Evolutionary conservation across 2,888 invertebrate species (phyloP), one percentile per base, ranked within the genome.

Genomic region (Aphelenchoides bicaudatus): DNA sequence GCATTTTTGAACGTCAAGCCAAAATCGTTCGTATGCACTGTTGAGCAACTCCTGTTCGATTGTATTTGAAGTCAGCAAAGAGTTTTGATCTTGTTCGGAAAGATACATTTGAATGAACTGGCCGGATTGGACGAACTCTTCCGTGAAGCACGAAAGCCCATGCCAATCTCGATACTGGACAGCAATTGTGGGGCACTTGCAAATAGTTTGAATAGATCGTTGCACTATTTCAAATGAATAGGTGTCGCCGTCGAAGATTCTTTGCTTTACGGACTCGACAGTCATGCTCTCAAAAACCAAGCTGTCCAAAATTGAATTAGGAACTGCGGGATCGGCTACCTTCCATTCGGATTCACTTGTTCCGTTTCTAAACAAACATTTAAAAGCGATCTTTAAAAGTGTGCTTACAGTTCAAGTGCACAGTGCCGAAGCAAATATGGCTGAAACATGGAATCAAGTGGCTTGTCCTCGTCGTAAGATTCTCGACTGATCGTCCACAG

Each of bases 191-290:
- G 63, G 61, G 10, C 27, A 48, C 16, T 58, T 43, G 28, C 39
- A 61, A 19, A 39, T n/a, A 16, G 31, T 49, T 21, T 60, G 71
- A 23, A 73, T 60, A 2, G 75, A 74, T n/a, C 75, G 59, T 27
- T 58, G 53, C 2, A 75, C 73, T 25, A 73, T 65, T 25, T 72
- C 73, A 53, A 73, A 75, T 1, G 73, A 61, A 30, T 70, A 68
- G 21, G 58, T 47, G 46, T 75, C 75, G 4, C 67, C 69, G 50
- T 69, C 66, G 55, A 74, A 70, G 3, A 72, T 59, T 5, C 61
- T 51, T 1, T 69, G 54, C 43, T 61, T 47, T 34, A 61, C 50
- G 21, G 43, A 43, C 23, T 43, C 25, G 16, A 25, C 23, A 8
- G 43, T n/a, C 23, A 21, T 6, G 10, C 25, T 25, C 21, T 38